These are phyloP conservation scores for Mormyrus lacerda DNA, from an alignment of 2,113 vertebrate species.

Conservation along the genomic window DNA sequence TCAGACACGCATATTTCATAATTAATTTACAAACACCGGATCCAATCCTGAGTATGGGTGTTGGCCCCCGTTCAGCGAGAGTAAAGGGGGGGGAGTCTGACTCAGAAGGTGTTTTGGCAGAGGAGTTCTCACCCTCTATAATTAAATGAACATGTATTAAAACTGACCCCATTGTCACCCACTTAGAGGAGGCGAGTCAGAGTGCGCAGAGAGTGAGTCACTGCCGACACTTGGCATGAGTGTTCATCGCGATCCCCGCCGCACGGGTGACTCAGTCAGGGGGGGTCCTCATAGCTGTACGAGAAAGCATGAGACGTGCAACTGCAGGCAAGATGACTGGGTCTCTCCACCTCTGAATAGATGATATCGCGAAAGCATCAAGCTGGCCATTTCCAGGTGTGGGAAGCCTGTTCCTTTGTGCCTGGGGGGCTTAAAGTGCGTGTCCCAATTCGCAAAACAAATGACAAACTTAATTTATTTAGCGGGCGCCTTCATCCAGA, in stretches of 20 bases:
- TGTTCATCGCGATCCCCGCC: not conserved
- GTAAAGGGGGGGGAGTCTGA: conserved; percentile 3
- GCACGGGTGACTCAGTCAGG: not conserved
- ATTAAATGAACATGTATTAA: conserved; percentile 47
- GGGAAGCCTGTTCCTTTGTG: not conserved
- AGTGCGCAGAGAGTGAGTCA: not conserved
- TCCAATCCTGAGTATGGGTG: not conserved
- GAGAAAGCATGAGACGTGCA: not conserved
- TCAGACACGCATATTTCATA: not conserved
- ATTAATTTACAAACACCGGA: not conserved
- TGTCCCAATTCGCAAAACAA: not conserved
- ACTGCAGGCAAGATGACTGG: not conserved
- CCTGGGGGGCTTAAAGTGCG: not conserved
- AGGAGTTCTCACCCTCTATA: conserved; percentile 18
- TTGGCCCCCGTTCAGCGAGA: conserved; percentile 4
- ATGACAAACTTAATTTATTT: not conserved
- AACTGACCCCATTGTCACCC: conserved; percentile 12
- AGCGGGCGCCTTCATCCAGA: not conserved
- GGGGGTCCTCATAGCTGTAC: not conserved
- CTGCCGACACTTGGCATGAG: not conserved
- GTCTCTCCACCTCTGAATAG: not conserved
- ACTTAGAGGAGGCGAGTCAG: conserved; percentile 7
- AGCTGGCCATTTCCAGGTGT: not conserved
- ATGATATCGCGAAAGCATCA: not conserved
- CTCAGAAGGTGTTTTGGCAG: conserved; percentile 34